phyloP scores from a whole-genome alignment of 2,113 vertebrate genomes.

The Cryptomyrus ogoouensis region DNA sequence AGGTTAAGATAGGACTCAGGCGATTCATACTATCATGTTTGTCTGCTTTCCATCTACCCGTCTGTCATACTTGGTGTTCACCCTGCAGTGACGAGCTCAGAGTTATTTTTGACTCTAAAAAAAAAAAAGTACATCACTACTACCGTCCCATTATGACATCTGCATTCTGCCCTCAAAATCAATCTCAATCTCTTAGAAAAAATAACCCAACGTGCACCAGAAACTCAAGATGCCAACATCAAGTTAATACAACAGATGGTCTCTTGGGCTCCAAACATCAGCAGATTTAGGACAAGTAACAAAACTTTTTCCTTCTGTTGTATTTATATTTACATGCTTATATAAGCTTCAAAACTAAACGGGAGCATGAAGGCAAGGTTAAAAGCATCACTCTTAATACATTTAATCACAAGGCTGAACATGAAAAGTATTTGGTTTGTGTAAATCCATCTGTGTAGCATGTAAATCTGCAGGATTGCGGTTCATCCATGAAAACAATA shows the following conservation, averaged over 20 bases:
- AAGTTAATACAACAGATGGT: background rate
- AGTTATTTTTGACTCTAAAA: background rate
- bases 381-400: background rate
- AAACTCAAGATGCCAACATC: background rate
- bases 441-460: background rate
- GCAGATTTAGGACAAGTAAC: background rate
- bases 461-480: background rate
- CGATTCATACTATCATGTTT: background rate
- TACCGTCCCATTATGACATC: background rate
- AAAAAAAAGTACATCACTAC: background rate
- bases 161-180: background rate
- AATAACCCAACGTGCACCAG: background rate
- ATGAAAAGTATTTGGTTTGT: background rate
- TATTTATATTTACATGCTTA: background rate
- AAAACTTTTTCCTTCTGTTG: background rate
- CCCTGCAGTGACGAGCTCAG: background rate
- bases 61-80: background rate
- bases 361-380: background rate
- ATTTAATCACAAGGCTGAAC: background rate
- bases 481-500: background rate
- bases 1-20: background rate
- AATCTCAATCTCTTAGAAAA: background rate
- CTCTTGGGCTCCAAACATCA: background rate
- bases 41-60: background rate
- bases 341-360: background rate